Percentiles rank a stretch among this genome's conserved stretches.
These are phyloP conservation scores for Leucopternis melanops DNA, from an alignment of 2,113 vertebrate species.

Conservation along the genomic window DNA sequence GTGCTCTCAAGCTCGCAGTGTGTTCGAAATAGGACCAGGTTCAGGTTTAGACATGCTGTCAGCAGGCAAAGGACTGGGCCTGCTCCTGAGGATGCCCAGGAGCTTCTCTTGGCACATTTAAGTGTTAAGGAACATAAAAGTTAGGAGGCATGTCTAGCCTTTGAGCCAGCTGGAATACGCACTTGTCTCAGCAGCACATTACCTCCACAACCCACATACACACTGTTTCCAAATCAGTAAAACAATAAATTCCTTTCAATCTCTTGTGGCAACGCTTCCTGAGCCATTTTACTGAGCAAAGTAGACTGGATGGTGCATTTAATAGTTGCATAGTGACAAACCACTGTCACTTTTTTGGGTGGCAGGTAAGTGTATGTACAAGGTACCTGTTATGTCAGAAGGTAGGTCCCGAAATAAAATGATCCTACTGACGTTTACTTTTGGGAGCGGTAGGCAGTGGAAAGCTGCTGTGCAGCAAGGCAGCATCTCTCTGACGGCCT, in stretches of 20 bases:
- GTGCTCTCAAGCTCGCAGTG: neutral
- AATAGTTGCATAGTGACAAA: neutral
- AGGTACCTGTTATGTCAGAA: neutral
- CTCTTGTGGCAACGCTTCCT: conserved; percentile 4
- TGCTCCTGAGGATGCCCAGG: conserved; percentile 54
- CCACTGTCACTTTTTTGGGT: neutral
- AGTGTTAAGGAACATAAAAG: conserved; percentile 26
- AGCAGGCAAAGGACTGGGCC: conserved; percentile 30
- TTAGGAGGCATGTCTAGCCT: conserved; percentile 60
- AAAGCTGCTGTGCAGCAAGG: neutral
- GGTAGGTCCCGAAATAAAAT: neutral
- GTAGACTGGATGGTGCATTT: neutral
- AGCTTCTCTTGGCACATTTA: conserved; percentile 49
- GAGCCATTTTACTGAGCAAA: neutral
- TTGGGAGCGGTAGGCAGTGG: neutral
- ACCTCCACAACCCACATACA: conserved; percentile 27
- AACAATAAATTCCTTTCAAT: conserved; percentile 55
- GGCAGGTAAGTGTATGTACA: neutral
- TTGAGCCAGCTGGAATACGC: conserved; percentile 52
- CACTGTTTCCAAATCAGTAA: conserved; percentile 26
- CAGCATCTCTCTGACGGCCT: neutral
- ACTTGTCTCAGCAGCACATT: conserved; percentile 51
- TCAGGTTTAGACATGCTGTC: conserved; percentile 47
- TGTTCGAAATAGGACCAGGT: neutral
- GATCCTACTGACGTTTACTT: neutral